These are phyloP conservation scores for Drymodes brunneopygia DNA, from an alignment of 2,113 vertebrate genomes.

Conservation along the genomic window DNA sequence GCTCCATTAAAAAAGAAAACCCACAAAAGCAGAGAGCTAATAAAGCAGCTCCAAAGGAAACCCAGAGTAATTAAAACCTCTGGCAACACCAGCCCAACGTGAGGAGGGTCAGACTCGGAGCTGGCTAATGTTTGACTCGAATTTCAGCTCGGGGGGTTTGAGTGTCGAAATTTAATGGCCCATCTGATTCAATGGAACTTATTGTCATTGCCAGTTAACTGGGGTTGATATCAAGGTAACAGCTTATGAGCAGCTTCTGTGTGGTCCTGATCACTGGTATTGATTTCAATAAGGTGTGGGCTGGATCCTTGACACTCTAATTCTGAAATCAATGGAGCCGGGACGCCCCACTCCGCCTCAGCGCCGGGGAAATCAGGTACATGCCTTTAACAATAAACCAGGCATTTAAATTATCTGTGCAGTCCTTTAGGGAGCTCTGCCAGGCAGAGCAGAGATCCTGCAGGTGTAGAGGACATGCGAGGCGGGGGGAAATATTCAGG, in stretches of 20 bases:
- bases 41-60: background rate
- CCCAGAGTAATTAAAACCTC: background rate
- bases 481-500: background rate
- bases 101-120: background rate
- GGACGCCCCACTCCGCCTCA: background rate
- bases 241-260: slow-evolving; percentile 27
- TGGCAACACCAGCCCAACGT: fast-evolving
- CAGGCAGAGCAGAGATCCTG: background rate
- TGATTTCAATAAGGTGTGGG: slow-evolving; percentile 48
- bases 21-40: background rate
- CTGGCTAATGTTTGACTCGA: background rate
- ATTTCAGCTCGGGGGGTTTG: background rate
- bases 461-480: background rate
- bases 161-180: slow-evolving; percentile 11
- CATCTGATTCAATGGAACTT: slow-evolving; percentile 51
- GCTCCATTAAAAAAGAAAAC: background rate
- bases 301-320: slow-evolving; percentile 40
- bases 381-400: slow-evolving; percentile 54
- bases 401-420: slow-evolving; percentile 15
- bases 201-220: slow-evolving; percentile 39
- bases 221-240: slow-evolving; percentile 39
- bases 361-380: background rate
- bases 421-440: background rate
- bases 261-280: slow-evolving; percentile 52
- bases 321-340: slow-evolving; percentile 46